Base-by-base conservation (phyloP, 2,797 vertebrate genomes). In the Argentina silus region DNA sequence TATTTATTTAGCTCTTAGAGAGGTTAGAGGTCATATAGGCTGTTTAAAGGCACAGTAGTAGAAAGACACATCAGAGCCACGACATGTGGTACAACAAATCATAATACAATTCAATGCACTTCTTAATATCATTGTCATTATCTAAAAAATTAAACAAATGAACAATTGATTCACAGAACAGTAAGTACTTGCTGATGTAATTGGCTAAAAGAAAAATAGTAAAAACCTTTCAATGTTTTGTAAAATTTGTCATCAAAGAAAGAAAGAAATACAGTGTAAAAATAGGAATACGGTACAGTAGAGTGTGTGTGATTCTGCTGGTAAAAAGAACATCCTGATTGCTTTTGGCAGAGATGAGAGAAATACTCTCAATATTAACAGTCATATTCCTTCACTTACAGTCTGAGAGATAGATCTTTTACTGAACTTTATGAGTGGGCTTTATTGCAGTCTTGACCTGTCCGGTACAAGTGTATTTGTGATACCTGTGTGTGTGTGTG, bases 1-100 rank as follows among this genome's bases (percentile, higher is more conserved):
- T 64, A 47, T 80, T 80, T 81, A 79, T 53, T 78, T 47, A 78
- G 70, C 15, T 42, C 27, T 69, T 69, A 17, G 2, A 8, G 27
- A 44, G 8, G 56, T 77, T 15, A 62, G 50, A 50, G 0, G 48
- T 70, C 50, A 63, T 50, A 63, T 0, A 7, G 64, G 60, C 17
- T 27, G 53, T 43, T 21, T 76, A 43, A 77, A 77, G 72, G 64
- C 61, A 79, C 60, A 73, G 6, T 15, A 47, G 44, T 64, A 10
- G 57, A 44, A 70, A n/a, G 68, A 7, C 55, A 69, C 6, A 44
- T 11, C 5, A 57, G 36, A 67, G 3, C 14, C 23, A 53, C 27
- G 17, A n/a, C 15, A 36, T 36, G 27, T 36, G 27, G 27, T 36
- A 17, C 17, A 36, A 63, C 6, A 75, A 42, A 71, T 7, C 27